Evolutionary conservation across 1,140 invertebrate genomes (phyloP).

Genomic region (Drosophila miranda): DNA sequence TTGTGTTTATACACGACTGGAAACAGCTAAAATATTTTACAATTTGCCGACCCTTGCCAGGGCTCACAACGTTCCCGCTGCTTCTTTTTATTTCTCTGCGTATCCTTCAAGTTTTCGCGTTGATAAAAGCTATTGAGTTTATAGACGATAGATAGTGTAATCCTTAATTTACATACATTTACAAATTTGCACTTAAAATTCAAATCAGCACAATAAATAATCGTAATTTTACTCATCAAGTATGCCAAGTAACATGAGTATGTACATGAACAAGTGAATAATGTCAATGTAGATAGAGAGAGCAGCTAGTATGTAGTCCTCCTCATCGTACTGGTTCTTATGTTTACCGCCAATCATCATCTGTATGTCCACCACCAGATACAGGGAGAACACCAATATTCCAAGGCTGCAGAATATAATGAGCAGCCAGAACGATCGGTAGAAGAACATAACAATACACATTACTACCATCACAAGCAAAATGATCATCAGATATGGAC

Average conservation of each 20-base stretch:
- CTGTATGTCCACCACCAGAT: slow-evolving; percentile 34
- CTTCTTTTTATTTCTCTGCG: too few relatives aligned
- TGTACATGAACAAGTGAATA: slow-evolving; percentile 5
- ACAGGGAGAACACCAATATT: slow-evolving; percentile 4
- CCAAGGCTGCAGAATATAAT: not conserved
- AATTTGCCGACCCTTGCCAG: too few relatives aligned
- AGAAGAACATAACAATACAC: not conserved
- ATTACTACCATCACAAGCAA: not conserved
- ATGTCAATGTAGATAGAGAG: slow-evolving; percentile 37
- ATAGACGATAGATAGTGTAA: too few relatives aligned
- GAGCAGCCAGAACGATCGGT: not conserved
- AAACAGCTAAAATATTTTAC: too few relatives aligned
- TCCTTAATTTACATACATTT: not conserved
- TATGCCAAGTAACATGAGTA: slow-evolving; percentile 16
- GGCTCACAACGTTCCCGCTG: too few relatives aligned
- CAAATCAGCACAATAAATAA: too few relatives aligned
- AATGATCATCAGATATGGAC: not conserved
- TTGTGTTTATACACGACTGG: too few relatives aligned
- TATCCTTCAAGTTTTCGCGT: too few relatives aligned
- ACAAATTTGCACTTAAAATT: too few relatives aligned
- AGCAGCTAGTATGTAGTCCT: slow-evolving; percentile 43
- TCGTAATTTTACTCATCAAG: not conserved
- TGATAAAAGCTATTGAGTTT: too few relatives aligned
- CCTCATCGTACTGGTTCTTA: slow-evolving; percentile 11
- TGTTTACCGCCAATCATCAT: slow-evolving; percentile 22